These are phyloP conservation scores for Cacoxenus indagator DNA, from an alignment of 2,888 invertebrate species.

Conservation along the genomic window DNA sequence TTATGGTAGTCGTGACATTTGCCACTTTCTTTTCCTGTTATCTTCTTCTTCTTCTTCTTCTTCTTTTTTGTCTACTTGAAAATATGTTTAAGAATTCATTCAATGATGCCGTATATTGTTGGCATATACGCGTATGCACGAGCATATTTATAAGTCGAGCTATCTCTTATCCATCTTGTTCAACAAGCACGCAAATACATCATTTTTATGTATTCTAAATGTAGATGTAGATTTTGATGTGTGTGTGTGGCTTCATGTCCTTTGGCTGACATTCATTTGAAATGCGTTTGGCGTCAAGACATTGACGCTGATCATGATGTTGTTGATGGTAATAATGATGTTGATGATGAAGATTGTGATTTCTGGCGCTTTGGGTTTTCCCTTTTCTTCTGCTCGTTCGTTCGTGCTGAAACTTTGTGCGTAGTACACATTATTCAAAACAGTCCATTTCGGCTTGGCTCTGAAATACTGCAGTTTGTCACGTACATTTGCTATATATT, in stretches of 20 bases:
- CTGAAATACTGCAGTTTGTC: conserved; percentile 62
- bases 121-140: conserved; percentile 37
- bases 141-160: conserved; percentile 40
- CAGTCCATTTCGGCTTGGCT: conserved; percentile 19
- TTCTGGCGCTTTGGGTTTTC: conserved; percentile 15
- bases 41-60: conserved; percentile 20
- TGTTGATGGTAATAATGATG: conserved; percentile 42
- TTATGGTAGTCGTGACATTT: neutral
- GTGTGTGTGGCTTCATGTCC: conserved; percentile 41
- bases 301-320: conserved; percentile 39
- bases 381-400: neutral
- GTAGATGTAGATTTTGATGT: conserved; percentile 21
- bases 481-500: conserved; percentile 54
- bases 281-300: conserved; percentile 54
- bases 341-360: conserved; percentile 38
- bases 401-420: conserved; percentile 1
- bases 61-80: neutral
- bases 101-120: conserved; percentile 44
- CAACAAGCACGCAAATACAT: conserved; percentile 6
- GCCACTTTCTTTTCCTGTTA: neutral
- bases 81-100: conserved; percentile 54
- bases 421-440: conserved; percentile 11
- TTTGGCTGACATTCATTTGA: conserved; percentile 60
- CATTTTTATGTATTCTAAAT: too few relatives aligned
- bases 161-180: conserved; percentile 21